Conservation (phyloP, 2,113 vertebrate genomes). For the Lethenteron camtschaticum region DNA sequence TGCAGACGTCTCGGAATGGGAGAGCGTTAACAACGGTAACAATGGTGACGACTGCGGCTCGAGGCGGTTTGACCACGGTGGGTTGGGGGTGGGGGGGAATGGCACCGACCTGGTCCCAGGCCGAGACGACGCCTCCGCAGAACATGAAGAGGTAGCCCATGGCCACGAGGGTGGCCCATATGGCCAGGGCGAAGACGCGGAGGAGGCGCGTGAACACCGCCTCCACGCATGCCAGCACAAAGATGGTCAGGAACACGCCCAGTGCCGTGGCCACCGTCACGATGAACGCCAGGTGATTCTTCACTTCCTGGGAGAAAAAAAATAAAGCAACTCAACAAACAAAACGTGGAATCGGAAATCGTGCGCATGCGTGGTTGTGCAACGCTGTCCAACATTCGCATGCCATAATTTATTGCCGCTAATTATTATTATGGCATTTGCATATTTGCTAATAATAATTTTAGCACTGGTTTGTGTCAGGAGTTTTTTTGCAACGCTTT, state of each 20-base stretch:
- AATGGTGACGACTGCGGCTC: too few species aligned
- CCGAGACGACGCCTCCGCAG: slow-evolving; percentile 70
- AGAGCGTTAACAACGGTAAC: too few species aligned
- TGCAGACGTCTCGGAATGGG: too few species aligned
- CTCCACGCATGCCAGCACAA: slow-evolving; percentile 83
- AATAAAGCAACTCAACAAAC: slow-evolving; percentile 5
- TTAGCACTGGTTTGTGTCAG: too few species aligned
- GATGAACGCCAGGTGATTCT: slow-evolving; percentile 78
- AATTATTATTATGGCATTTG: too few species aligned
- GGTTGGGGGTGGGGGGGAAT: too few species aligned
- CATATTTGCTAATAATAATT: too few species aligned
- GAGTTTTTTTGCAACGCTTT: too few species aligned
- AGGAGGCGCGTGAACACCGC: slow-evolving; percentile 87
- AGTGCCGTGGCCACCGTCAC: slow-evolving; percentile 81
- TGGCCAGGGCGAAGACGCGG: slow-evolving; percentile 63
- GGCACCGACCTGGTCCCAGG: slow-evolving; percentile 71
- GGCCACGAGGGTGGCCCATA: slow-evolving; percentile 75
- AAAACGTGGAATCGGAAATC: slow-evolving; percentile 2
- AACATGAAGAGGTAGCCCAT: slow-evolving; percentile 98
- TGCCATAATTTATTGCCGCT: too few species aligned
- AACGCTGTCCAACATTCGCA: too few species aligned
- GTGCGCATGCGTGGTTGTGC: too few species aligned
- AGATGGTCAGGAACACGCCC: slow-evolving; percentile 82
- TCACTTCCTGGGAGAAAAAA: slow-evolving; percentile 36
- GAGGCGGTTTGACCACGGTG: too few species aligned